Evolutionary conservation across 1,140 invertebrate species (phyloP).

Genomic region (Orius laevigatus): DNA sequence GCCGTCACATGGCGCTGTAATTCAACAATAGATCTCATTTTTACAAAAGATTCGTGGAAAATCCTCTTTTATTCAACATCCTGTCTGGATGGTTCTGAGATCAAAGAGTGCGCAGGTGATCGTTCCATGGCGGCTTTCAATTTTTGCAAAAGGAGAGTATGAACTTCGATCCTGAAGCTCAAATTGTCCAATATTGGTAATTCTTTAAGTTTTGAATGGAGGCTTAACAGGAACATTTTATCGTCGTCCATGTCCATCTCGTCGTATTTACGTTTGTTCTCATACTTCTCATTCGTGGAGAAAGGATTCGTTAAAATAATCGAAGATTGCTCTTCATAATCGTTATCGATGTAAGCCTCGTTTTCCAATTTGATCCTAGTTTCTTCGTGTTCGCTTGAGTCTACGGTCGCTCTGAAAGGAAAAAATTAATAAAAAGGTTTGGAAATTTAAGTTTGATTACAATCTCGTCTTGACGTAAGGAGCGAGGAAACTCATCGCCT

Average conservation of each 20-base stretch:
- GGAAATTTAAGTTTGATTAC: conserved; percentile 7
- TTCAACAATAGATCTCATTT: no score
- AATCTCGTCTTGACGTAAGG: conserved; percentile 15
- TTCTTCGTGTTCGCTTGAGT: conserved; percentile 4
- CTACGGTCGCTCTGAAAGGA: conserved; percentile 1
- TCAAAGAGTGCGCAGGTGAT: neutral
- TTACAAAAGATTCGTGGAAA: no score
- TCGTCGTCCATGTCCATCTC: conserved; percentile 16
- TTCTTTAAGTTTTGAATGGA: conserved; percentile 16
- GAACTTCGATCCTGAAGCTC: conserved; percentile 14
- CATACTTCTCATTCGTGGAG: neutral
- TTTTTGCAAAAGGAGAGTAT: conserved; percentile 13
- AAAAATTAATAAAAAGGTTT: neutral
- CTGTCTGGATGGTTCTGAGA: no score
- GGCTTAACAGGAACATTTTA: conserved; percentile 16
- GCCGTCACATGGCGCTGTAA: no score
- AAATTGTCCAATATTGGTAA: conserved; percentile 13
- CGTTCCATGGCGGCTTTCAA: neutral
- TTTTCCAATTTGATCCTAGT: conserved; percentile 6
- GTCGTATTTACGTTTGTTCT: neutral
- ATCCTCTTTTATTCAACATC: no score
- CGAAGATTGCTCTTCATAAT: no score
- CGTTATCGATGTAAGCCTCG: neutral
- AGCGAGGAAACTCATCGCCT: conserved; percentile 13
- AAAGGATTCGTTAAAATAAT: no score